phyloP scores from a whole-genome alignment of 1,140 invertebrate species.

The Lethrus apterus region DNA sequence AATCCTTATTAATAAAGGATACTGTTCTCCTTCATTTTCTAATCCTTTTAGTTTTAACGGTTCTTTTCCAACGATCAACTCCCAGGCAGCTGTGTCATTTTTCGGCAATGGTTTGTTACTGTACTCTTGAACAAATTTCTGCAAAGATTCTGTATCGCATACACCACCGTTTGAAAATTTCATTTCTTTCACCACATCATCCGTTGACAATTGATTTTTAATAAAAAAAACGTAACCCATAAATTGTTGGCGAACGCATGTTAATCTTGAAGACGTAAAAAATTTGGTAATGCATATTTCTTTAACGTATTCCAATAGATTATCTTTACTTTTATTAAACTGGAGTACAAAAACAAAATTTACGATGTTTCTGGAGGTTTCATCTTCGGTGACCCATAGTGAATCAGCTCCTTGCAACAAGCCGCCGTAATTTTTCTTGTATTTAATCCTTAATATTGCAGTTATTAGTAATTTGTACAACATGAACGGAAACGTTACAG shows the following conservation, averaged over 20 bases:
- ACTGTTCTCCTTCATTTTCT: not conserved
- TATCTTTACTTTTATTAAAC: not conserved
- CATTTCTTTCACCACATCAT: not conserved
- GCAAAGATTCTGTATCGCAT: not conserved
- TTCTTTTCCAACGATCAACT: not conserved
- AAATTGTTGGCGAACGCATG: not conserved
- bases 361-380: not conserved
- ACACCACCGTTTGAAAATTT: not conserved
- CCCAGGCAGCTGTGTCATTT: not conserved
- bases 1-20: not conserved
- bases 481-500: not conserved
- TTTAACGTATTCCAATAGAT: not conserved
- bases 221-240: not conserved
- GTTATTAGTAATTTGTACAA: not conserved
- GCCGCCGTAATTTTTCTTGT: not conserved
- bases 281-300: not conserved
- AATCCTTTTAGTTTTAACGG: not conserved
- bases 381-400: not conserved
- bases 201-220: not conserved
- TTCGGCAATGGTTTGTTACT: not conserved
- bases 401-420: not conserved
- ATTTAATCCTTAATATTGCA: not conserved
- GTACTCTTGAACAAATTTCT: not conserved
- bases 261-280: not conserved
- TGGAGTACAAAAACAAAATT: constrained; percentile 1